A percentile compares a stretch with the other conserved stretches of the same genome.
These are phyloP conservation scores for Dryas iulia DNA, from an alignment of 1,140 invertebrate genomes.

Conservation along the genomic window DNA sequence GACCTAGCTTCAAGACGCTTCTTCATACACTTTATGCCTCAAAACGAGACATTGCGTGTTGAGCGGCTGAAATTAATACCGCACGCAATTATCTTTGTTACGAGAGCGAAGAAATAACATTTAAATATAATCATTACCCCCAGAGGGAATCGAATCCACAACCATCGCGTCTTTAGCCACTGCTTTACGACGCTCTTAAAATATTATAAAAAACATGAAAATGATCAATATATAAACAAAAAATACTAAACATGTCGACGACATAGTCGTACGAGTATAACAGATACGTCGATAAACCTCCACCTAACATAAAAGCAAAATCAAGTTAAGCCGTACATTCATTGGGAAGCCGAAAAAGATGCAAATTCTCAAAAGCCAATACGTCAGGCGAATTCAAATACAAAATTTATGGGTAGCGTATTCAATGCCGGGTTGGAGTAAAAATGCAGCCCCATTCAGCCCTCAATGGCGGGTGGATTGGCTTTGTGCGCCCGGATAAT, in stretches of 20 bases:
- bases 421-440: constrained; percentile 15
- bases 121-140: too few species aligned
- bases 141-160: too few species aligned
- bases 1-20: too few species aligned
- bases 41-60: too few species aligned
- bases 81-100: not conserved
- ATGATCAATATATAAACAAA: not conserved
- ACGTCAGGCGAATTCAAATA: constrained; percentile 19
- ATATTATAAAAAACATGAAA: too few species aligned
- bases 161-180: too few species aligned
- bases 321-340: constrained; percentile 1
- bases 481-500: constrained; percentile 21
- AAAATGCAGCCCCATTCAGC: constrained; percentile 25
- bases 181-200: too few species aligned
- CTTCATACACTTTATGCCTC: not conserved
- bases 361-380: constrained; percentile 22
- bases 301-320: not conserved
- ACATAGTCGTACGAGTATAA: too few species aligned
- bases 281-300: too few species aligned
- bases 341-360: constrained; percentile 10
- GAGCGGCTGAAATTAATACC: too few species aligned
- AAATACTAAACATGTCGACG: not conserved
- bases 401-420: constrained; percentile 21
- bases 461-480: constrained; percentile 18
- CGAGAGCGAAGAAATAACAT: too few species aligned